Conservation (phyloP, 2,113 vertebrate genomes). For the Anoplopoma fimbria region DNA sequence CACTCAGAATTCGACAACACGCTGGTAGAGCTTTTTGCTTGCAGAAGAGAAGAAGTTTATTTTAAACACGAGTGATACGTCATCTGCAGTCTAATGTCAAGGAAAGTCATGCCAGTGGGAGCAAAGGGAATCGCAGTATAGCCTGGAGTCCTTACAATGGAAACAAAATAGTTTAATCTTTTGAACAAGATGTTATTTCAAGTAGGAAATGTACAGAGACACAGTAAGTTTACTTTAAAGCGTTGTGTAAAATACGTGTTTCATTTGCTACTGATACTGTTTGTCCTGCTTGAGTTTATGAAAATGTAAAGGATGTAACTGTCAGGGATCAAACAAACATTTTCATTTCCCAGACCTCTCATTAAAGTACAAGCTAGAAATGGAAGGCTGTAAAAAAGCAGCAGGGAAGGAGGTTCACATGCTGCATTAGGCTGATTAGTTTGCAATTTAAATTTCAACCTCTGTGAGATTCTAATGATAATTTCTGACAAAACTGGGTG, state of each 20-base stretch:
- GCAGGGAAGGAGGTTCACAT: not conserved
- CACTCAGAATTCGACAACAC: constrained; percentile 71
- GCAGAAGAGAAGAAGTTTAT: constrained; percentile 73
- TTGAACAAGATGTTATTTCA: constrained; percentile 22
- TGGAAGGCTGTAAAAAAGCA: constrained; percentile 32
- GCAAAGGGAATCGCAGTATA: constrained; percentile 37
- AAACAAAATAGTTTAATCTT: constrained; percentile 41
- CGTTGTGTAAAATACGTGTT: constrained; percentile 35
- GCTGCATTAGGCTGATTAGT: constrained; percentile 47
- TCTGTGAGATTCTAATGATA: constrained; percentile 11
- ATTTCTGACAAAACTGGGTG: too few species aligned
- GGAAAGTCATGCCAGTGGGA: constrained; percentile 66
- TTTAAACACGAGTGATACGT: constrained; percentile 71
- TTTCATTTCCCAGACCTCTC: constrained; percentile 14
- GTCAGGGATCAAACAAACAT: constrained; percentile 31
- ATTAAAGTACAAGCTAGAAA: constrained; percentile 29
- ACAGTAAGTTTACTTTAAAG: constrained; percentile 44
- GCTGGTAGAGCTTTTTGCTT: constrained; percentile 67
- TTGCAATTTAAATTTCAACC: constrained; percentile 19
- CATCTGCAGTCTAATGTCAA: constrained; percentile 69
- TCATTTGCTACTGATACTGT: constrained; percentile 23
- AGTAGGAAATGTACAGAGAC: constrained; percentile 11
- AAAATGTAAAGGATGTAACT: constrained; percentile 5
- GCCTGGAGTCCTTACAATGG: constrained; percentile 49
- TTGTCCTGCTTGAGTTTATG: not conserved